Conservation (phyloP, 2,113 vertebrate genomes). For the Sporophila hypoxantha region DNA sequence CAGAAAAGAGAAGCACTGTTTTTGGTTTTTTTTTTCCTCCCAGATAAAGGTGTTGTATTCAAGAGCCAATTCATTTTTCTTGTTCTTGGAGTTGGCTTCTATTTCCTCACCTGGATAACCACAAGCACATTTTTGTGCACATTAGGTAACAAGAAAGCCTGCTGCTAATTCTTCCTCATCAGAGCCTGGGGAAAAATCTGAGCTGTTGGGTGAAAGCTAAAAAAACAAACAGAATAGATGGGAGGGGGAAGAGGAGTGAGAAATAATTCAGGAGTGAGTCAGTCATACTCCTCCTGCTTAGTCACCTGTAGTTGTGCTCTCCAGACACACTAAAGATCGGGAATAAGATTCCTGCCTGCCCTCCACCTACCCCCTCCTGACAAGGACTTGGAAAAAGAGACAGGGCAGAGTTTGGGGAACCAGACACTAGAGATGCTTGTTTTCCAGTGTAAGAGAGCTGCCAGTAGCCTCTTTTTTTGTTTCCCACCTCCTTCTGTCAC, state of each 20-base stretch:
- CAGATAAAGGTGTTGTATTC: background rate
- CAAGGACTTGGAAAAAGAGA: background rate
- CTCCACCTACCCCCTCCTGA: slow-evolving; percentile 20
- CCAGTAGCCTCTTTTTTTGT: background rate
- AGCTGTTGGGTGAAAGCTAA: slow-evolving; percentile 36
- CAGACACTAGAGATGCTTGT: background rate
- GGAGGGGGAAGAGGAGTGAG: slow-evolving; percentile 42
- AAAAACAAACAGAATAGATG: slow-evolving; percentile 32
- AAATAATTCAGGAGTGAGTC: slow-evolving; percentile 63
- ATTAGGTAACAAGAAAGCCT: slow-evolving; percentile 1
- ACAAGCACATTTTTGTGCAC: slow-evolving; percentile 23
- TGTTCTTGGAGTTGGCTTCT: background rate
- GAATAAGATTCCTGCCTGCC: slow-evolving; percentile 18
- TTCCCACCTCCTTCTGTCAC: slow-evolving; percentile 1
- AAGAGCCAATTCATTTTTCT: background rate
- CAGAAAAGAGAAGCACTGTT: background rate
- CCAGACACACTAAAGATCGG: slow-evolving; percentile 12
- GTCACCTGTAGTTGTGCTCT: slow-evolving; percentile 66
- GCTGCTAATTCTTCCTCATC: slow-evolving; percentile 4
- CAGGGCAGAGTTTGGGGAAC: background rate
- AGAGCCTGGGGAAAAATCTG: slow-evolving; percentile 2
- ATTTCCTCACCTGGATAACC: slow-evolving; percentile 23
- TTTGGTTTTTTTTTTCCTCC: background rate
- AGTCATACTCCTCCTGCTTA: slow-evolving; percentile 62
- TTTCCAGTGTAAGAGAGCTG: background rate